Evolutionary conservation across 2,113 vertebrate species (phyloP).

Genomic region (Centropus unirufus): DNA sequence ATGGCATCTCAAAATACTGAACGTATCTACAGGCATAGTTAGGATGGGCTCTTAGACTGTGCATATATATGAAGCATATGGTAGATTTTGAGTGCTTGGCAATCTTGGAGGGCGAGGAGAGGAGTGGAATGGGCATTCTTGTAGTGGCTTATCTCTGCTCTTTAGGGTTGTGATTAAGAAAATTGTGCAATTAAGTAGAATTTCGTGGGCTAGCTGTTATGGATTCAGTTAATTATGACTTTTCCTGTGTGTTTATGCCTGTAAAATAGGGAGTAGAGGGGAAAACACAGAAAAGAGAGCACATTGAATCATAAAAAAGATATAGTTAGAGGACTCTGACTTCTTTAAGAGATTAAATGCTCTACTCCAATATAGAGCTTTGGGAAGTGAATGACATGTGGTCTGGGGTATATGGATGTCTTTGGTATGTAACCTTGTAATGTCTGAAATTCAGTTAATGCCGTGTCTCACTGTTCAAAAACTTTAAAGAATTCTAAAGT

Average conservation of each 20-base stretch:
- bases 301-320: neutral
- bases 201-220: neutral
- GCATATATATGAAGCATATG: neutral
- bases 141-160: neutral
- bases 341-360: neutral
- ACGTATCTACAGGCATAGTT: neutral
- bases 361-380: neutral
- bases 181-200: neutral
- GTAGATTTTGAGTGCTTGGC: neutral
- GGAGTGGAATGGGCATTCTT: neutral
- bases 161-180: neutral
- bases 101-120: neutral
- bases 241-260: neutral
- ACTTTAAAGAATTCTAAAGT: neutral
- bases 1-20: neutral
- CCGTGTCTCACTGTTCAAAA: neutral
- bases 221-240: neutral
- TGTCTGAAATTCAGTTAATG: neutral
- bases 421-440: neutral
- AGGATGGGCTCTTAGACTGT: neutral
- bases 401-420: neutral
- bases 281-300: neutral
- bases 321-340: neutral
- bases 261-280: neutral
- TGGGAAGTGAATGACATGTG: neutral